Conservation (phyloP, 2,113 vertebrate genomes). For the Myrmophylax atrothorax region DNA sequence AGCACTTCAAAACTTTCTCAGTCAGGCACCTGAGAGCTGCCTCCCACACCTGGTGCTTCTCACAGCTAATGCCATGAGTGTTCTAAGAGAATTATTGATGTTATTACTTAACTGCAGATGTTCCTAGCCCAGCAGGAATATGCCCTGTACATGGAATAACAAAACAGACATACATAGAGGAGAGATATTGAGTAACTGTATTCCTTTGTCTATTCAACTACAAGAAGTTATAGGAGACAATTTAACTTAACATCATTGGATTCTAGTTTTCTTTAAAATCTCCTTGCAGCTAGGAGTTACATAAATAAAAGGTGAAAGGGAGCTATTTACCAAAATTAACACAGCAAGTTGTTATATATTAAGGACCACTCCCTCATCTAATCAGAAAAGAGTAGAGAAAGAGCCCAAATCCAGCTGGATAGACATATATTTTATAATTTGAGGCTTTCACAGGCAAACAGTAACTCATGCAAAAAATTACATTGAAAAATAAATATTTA, state of each 20-base stretch:
- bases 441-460: not conserved
- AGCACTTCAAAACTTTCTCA: not conserved
- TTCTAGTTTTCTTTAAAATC: not conserved
- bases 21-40: not conserved
- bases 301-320: not conserved
- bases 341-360: not conserved
- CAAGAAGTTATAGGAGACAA: not conserved
- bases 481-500: not conserved
- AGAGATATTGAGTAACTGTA: not conserved
- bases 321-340: not conserved
- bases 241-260: not conserved
- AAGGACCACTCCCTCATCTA: not conserved
- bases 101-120: not conserved
- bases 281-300: not conserved
- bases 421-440: not conserved
- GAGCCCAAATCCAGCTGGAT: not conserved
- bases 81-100: not conserved
- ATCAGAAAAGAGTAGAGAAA: not conserved
- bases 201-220: not conserved
- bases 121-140: not conserved
- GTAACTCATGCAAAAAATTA: not conserved
- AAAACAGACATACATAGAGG: accelerated
- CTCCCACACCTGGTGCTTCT: not conserved
- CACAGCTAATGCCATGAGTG: not conserved
- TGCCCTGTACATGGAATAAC: not conserved